phyloP scores from a whole-genome alignment of 2,113 vertebrate species.

The Tretioscincus oriximinensis region DNA sequence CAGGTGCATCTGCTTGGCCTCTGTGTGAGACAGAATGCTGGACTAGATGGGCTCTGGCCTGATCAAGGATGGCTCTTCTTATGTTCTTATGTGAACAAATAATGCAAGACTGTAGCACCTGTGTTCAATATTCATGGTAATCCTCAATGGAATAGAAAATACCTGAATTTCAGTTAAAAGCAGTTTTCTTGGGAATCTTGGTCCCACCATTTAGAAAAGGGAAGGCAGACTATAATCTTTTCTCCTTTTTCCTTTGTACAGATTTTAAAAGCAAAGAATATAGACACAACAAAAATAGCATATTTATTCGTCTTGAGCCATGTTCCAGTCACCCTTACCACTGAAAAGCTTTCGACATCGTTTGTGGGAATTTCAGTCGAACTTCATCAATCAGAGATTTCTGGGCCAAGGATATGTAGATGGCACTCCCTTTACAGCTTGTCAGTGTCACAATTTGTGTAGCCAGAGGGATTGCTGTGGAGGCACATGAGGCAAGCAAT shows the following conservation, averaged over 20 bases:
- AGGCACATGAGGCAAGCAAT: slow-evolving; percentile 14
- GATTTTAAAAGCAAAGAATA: neutral
- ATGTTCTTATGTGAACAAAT: neutral
- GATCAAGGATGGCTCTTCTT: too few species aligned
- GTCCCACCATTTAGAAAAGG: neutral
- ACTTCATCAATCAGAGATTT: neutral
- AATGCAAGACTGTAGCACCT: neutral
- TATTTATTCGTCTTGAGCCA: slow-evolving; percentile 26
- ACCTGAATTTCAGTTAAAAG: neutral
- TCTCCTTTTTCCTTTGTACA: neutral
- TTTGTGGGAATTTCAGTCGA: slow-evolving; percentile 40
- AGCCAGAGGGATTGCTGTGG: neutral
- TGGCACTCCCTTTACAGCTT: slow-evolving; percentile 39
- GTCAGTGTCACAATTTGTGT: slow-evolving; percentile 28
- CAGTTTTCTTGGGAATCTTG: neutral
- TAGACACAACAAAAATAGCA: slow-evolving; percentile 22
- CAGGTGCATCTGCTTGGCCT: too few species aligned
- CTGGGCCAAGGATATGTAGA: slow-evolving; percentile 37
- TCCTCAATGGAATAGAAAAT: neutral
- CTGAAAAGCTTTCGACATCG: slow-evolving; percentile 7
- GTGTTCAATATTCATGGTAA: neutral
- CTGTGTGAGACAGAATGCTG: too few species aligned
- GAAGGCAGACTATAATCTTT: neutral
- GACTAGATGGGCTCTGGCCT: too few species aligned
- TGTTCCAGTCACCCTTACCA: slow-evolving; percentile 8